phyloP scores from a whole-genome alignment of 1,140 invertebrate species.

The Drosophila arawakana region DNA sequence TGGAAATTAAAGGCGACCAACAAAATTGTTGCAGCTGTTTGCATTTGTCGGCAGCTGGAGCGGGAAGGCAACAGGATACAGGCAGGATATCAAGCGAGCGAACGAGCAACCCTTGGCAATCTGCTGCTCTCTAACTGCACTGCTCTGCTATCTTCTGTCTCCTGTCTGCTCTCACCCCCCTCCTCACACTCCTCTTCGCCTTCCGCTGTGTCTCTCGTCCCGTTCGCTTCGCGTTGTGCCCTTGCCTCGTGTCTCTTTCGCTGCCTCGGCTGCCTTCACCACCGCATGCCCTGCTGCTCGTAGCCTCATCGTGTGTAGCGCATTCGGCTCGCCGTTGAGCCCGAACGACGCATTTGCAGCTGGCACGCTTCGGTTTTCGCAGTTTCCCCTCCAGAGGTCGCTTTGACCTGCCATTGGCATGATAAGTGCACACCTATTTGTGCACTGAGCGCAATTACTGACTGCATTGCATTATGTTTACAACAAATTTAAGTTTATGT shows the following conservation, averaged over 20 bases:
- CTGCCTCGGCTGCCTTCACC: slow-evolving; percentile 3
- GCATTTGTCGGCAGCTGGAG: slow-evolving; percentile 75
- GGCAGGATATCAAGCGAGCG: slow-evolving; percentile 67
- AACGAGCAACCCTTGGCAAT: slow-evolving; percentile 67
- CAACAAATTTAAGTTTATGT: neutral
- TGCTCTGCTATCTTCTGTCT: slow-evolving; percentile 18
- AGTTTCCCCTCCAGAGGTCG: slow-evolving; percentile 33
- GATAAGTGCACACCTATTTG: slow-evolving; percentile 59
- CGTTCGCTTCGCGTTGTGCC: no score
- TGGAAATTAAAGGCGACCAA: slow-evolving; percentile 55
- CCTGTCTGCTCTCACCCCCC: neutral
- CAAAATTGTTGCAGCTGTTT: slow-evolving; percentile 81
- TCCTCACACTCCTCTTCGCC: no score
- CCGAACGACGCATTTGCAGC: slow-evolving; percentile 61
- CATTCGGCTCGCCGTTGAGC: neutral
- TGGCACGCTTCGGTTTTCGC: slow-evolving; percentile 75
- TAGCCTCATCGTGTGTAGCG: slow-evolving; percentile 14
- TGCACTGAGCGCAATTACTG: slow-evolving; percentile 44
- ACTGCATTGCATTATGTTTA: neutral
- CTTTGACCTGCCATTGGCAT: slow-evolving; percentile 67
- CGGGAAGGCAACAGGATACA: slow-evolving; percentile 80
- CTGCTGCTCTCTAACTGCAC: slow-evolving; percentile 64
- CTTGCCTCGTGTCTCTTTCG: slow-evolving; percentile 58
- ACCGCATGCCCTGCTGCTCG: slow-evolving; percentile 18
- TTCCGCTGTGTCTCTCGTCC: slow-evolving; percentile 43